Evolutionary conservation across 2,113 vertebrate genomes (phyloP), one percentile per base, ranked within the genome.

Genomic region (Emydocephalus ijimae): DNA sequence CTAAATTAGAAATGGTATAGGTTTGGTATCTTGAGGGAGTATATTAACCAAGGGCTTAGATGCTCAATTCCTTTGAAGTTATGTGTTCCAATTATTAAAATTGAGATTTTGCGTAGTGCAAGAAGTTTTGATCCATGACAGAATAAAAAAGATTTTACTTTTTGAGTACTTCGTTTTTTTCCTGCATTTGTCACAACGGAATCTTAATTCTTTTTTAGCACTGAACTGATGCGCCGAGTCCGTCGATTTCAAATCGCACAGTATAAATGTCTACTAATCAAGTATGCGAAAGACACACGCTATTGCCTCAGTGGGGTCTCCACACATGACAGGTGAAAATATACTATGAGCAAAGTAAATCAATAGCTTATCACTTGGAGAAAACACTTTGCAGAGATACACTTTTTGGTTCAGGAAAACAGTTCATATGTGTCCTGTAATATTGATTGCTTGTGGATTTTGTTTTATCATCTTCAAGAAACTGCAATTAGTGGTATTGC

Each of bases 191-290:
- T 48, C 69, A 91, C 85, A 56, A 24, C 4, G 15, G 14, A 26
- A n/a, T 23, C 14, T 52, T 88, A 23, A 59, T 55, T 39, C n/a
- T 48, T 91, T 96, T 89, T 45, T 97, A 99, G 99, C 96, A 99
- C 99, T 0, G 99, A 99, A 92, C 96, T 99, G 90, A 98, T 99
- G 98, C 97, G 99, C 39, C 95, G 99, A 3, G 98, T 99, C 39
- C 98, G 98, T 0, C 98, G 99, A 39, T 99, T 99, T 96, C 98
- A 99, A 96, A 96, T 99, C 0, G 99, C 99, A 0, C 99, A 99
- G 96, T 98, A 99, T 94, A 97, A 94, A 81, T 99, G 99, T 93
- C 90, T 99, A 91, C 96, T 99, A 94, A 96, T 99, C 92, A 99
- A 99, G 95, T 99, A 99, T 0, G 98, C 98, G 93, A 99, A 98